These are phyloP conservation scores for Proterorhinus semilunaris DNA, from an alignment of 2,113 vertebrate species.

Conservation along the genomic window DNA sequence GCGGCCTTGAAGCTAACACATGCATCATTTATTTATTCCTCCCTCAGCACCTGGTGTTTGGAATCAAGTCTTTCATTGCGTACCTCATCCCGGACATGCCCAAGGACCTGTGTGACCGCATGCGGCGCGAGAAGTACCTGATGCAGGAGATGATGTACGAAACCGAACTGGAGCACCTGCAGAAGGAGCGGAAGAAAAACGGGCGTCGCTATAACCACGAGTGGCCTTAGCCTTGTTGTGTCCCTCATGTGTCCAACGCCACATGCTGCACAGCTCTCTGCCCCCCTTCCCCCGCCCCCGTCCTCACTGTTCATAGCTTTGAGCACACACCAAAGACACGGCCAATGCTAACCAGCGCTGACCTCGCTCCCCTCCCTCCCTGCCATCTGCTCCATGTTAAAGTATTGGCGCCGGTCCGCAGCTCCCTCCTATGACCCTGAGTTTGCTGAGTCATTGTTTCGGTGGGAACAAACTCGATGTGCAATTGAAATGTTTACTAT, in stretches of 20 bases:
- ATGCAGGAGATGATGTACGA: conserved; percentile 99
- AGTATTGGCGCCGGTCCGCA: conserved; percentile 4
- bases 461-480: conserved; percentile 49
- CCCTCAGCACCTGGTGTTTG: conserved; percentile 93
- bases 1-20: conserved; percentile 17
- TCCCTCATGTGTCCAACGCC: conserved; percentile 16
- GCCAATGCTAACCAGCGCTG: conserved; percentile 21
- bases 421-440: conserved; percentile 19
- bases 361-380: conserved; percentile 25
- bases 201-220: conserved; percentile 95
- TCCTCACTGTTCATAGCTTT: conserved; percentile 48
- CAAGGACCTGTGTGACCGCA: conserved; percentile 94
- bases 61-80: conserved; percentile 97
- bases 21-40: conserved; percentile 36
- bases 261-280: conserved; percentile 28
- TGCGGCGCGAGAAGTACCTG: conserved; percentile 97
- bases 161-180: conserved; percentile 93
- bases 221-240: conserved; percentile 87
- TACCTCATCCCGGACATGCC: conserved; percentile 98
- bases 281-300: conserved; percentile 36
- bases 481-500: conserved; percentile 87
- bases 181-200: conserved; percentile 91
- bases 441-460: conserved; percentile 49
- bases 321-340: conserved; percentile 71
- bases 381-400: conserved; percentile 41